Base-by-base conservation (phyloP, 2,888 invertebrate species). In the Sisyra nigra region DNA sequence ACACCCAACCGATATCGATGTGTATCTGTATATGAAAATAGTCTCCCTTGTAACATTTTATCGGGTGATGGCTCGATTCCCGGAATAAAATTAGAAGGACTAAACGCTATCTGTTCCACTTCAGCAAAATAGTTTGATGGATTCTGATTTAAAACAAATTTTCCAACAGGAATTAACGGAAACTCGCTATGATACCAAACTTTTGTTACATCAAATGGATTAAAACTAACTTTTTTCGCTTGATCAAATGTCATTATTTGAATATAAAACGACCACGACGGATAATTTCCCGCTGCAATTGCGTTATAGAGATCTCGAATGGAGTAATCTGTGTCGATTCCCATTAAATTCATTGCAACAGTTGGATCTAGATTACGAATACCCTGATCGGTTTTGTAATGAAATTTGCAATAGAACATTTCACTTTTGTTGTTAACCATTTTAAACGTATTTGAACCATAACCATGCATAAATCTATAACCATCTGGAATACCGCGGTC, bases 401-500 rank as follows among this genome's bases (percentile, higher is more conserved):
- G 93, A 70, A 93, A 94, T 69, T 93, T 96, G 48, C 86, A 88
- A 65, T 84, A 94, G 51, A 83, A 72, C 2, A 75, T 65, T 39
- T 82, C 74, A 36, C 37, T 19, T 37, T 37, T 13, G 18, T n/a
- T 37, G 10, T 37, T 37, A 37, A 93, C 73, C 49, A 92, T 60
- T 59, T 92, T 92, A 60, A 88, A 96, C 1, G 94, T 91, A 59
- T 94, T 93, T 0, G 87, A 89, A 4, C 92, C 92, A 57, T 89
- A 94, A 33, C 94, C 94, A 57, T 94, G 87, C 94, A 96, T 93
- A 60, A 81, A 79, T 42, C 92, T 76, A 63, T 78, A 81, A 15
- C 94, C 93, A 62, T 93, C 87, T 5, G 94, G 94, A 51, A 87
- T 87, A 36, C 94, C 96, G 54, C 94, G 76, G 62, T 94, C 94